These are phyloP conservation scores for Chloroclystis v-ata DNA, from an alignment of 2,888 invertebrate genomes.

Conservation along the genomic window DNA sequence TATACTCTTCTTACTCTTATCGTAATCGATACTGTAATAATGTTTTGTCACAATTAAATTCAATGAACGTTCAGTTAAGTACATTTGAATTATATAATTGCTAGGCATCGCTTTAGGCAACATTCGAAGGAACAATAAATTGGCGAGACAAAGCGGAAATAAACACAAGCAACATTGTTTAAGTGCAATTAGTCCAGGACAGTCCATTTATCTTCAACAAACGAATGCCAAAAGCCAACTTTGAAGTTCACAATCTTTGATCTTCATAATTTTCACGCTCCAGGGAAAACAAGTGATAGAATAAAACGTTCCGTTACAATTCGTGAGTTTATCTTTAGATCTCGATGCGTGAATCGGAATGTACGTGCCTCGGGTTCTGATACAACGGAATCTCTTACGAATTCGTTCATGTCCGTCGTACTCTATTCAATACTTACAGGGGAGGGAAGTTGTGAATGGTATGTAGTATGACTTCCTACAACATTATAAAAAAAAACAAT, in stretches of 20 bases:
- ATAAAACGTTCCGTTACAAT: slow-evolving; percentile 6
- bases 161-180: too few relatives aligned
- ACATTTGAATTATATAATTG: too few relatives aligned
- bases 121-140: too few relatives aligned
- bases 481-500: too few relatives aligned
- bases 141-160: too few relatives aligned
- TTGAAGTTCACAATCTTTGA: slow-evolving; percentile 1
- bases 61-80: too few relatives aligned
- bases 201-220: neutral
- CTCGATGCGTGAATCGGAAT: neutral
- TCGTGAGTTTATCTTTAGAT: slow-evolving; percentile 1
- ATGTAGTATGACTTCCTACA: too few relatives aligned
- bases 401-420: neutral
- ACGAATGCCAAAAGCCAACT: neutral
- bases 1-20: too few relatives aligned
- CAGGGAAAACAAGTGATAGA: slow-evolving; percentile 2
- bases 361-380: neutral
- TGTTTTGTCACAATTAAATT: too few relatives aligned
- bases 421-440: neutral
- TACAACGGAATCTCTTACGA: neutral
- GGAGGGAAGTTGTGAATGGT: too few relatives aligned
- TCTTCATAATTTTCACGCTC: slow-evolving; percentile 2
- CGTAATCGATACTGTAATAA: too few relatives aligned
- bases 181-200: neutral
- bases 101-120: too few relatives aligned